Evolutionary conservation across 2,113 vertebrate genomes (phyloP).

Genomic region (Pelecanoides urinatrix): DNA sequence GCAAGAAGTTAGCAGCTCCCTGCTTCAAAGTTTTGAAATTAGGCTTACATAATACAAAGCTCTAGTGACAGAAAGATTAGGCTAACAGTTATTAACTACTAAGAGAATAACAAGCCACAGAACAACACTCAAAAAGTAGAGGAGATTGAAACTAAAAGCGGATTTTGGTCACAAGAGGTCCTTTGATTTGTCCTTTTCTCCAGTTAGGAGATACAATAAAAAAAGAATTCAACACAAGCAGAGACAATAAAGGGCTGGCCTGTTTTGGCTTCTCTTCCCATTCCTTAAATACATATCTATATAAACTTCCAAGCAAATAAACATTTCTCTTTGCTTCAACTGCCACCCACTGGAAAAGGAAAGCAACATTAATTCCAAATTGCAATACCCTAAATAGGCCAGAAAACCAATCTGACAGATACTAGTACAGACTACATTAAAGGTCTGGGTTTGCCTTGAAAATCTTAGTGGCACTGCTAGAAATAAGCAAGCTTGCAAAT

Average conservation of each 20-base stretch:
- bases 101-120: neutral
- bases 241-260: neutral
- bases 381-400: neutral
- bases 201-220: neutral
- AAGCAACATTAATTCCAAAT: constrained; percentile 48
- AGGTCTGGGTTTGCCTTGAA: neutral
- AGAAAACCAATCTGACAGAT: neutral
- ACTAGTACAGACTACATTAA: neutral
- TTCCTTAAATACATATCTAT: neutral
- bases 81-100: neutral
- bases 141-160: neutral
- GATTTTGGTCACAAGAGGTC: neutral
- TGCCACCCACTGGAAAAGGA: constrained; percentile 64
- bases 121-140: neutral
- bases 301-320: constrained; percentile 18
- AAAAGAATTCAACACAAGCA: neutral
- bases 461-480: neutral
- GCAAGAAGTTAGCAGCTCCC: neutral
- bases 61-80: neutral
- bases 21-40: neutral
- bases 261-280: neutral
- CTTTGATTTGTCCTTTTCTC: neutral
- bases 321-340: constrained; percentile 56
- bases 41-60: neutral
- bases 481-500: neutral